These are phyloP conservation scores for Ramphastos sulfuratus DNA, from an alignment of 2,113 vertebrate genomes.

Conservation along the genomic window DNA sequence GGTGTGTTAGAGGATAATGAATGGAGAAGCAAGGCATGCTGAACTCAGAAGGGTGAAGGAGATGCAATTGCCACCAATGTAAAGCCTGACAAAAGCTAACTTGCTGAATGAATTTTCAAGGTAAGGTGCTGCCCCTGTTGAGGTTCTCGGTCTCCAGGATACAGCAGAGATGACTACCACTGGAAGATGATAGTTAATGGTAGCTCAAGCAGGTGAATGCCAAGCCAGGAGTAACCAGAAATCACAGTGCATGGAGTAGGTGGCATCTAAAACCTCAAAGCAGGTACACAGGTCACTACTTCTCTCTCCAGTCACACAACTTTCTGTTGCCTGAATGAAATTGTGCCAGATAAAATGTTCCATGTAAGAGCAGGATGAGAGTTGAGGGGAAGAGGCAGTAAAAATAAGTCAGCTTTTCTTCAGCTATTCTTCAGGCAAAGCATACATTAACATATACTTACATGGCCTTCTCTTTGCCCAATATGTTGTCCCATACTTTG, in stretches of 20 bases:
- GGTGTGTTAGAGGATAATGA: neutral
- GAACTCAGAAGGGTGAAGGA: neutral
- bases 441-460: neutral
- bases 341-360: neutral
- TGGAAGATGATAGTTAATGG: neutral
- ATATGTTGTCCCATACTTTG: neutral
- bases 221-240: neutral
- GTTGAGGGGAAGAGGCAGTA: neutral
- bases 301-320: neutral
- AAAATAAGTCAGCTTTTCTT: neutral
- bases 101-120: neutral
- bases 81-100: neutral
- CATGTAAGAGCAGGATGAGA: neutral
- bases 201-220: rapidly evolving
- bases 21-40: neutral
- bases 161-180: rapidly evolving
- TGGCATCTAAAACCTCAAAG: neutral
- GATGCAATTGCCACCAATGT: neutral
- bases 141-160: neutral
- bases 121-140: rapidly evolving
- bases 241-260: rapidly evolving
- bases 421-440: neutral
- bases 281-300: neutral
- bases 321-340: neutral
- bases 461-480: neutral